Percentiles rank a stretch among this genome's conserved stretches.
Conservation (phyloP, 2,888 invertebrate species). For the Stegophylla sp. region DNA sequence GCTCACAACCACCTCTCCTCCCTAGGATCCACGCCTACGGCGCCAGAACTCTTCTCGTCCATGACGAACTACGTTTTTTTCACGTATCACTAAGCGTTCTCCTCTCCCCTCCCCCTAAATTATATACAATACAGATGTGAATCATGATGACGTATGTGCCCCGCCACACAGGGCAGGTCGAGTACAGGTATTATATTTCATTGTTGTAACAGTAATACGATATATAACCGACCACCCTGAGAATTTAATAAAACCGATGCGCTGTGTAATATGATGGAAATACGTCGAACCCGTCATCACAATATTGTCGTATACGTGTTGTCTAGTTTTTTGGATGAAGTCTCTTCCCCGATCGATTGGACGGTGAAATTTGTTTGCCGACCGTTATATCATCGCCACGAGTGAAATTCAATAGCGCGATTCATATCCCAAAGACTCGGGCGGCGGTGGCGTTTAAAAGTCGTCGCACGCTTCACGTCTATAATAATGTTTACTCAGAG, state of each 20-base stretch:
- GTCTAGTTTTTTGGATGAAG: background rate
- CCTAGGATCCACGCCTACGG: too few relatives aligned
- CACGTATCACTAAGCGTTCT: too few relatives aligned
- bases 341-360: background rate
- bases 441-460: background rate
- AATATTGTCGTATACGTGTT: background rate
- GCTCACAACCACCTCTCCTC: too few relatives aligned
- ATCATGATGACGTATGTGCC: too few relatives aligned
- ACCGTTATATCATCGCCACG: background rate
- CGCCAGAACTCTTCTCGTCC: too few relatives aligned
- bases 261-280: background rate
- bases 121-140: too few relatives aligned
- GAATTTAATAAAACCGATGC: background rate
- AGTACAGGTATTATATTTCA: background rate
- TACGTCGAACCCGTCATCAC: background rate
- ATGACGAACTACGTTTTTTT: too few relatives aligned
- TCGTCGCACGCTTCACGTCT: too few relatives aligned
- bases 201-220: background rate
- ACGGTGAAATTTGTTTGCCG: background rate
- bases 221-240: background rate
- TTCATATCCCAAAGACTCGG: conserved; percentile 3
- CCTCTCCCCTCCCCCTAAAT: too few relatives aligned
- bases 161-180: too few relatives aligned
- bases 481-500: conserved; percentile 12
- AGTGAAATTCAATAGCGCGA: conserved; percentile 3